Base-by-base conservation (phyloP, 2,888 invertebrate species). In the Aquatica leii region DNA sequence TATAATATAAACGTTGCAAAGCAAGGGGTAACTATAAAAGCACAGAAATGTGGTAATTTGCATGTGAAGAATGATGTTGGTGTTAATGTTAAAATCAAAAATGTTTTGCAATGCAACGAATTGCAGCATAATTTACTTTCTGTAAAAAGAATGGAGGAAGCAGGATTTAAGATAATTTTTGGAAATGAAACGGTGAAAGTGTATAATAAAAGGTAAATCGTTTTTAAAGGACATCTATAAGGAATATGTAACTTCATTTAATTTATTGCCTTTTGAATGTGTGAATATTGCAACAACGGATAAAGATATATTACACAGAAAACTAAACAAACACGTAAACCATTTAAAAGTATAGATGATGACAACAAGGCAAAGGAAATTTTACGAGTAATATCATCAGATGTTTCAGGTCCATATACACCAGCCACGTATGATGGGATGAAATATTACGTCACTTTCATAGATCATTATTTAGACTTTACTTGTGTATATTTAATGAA, bases 331-430 rank as follows among this genome's bases (percentile, higher is more conserved):
- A n/a, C n/a, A n/a, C n/a, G n/a, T n/a, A n/a, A n/a, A n/a, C n/a
- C n/a, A n/a, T n/a, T n/a, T 14, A 43, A 9, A 43, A 12, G 5
- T 3, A 43, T 43, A 17, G 1, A 1, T 1, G 41, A 43, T 12
- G 59, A 65, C 0, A 53, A 34, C 49, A 62, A 62, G 43, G 31
- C 62, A 15, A 65, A 55, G 18, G 51, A 59, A 8, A 62, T 65
- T 14, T 24, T 66, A 35, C 59, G 63, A 66, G 50, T 63, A 1
- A 48, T 66, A 9, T 53, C 53, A n/a, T 37, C 43, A 8, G 66
- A 66, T 59, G 57, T 66, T 5, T 40, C 43, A n/a, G 60, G 65
- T 34, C 60, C 60, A 12, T 50, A 56, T 6, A 24, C 12, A 9
- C 65, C 65, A 15, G 3, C 20, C 8, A 63, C 66, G 20, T 43